Base-by-base conservation (phyloP, 30 jellyfish, hydroid and myxozoan species). In the Euphysa ruthae region DNA sequence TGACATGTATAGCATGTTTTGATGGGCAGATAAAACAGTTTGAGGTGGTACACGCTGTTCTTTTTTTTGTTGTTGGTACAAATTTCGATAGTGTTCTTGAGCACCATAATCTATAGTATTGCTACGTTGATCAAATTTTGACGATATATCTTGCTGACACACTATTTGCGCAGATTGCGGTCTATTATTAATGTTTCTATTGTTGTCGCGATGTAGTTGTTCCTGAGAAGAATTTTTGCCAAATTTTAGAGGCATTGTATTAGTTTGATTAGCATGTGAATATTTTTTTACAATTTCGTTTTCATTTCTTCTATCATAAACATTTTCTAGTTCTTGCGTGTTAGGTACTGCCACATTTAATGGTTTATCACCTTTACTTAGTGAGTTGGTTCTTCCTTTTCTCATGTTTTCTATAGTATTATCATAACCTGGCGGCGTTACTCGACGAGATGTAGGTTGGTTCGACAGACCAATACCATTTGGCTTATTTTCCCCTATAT, bases 341-440 rank as follows among this genome's bases (percentile, higher is more conserved):
- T 38, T 46, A 0, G 95, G n/a, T n/a, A n/a, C n/a, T n/a, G n/a
- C n/a, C n/a, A n/a, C n/a, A n/a, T n/a, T n/a, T n/a, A n/a, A n/a
- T n/a, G n/a, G n/a, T n/a, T 65, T 49, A 22, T 68, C 80, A 26
- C 74, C 54, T 1, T 52, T 23, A 15, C 80, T 58, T 15, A 68
- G 80, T 14, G 80, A 68, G 25, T 68, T 68, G 15, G 80, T 31
- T 19, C 80, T 29, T 7, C 80, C 80, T 28, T 85, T 77, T 1
- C 97, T 88, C 58, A 81, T 19, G 71, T 68, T 87, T n/a, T 87
- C 93, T 12, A 87, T 43, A 44, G 97, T 61, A 10, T 73, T 46
- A 31, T 79, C 94, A 57, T 87, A 87, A 43, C 63, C 81, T 0
- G 97, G 97, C 34, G 97, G 97, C 12, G 79, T 57, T 38, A 52